Evolutionary conservation across 2,113 vertebrate species (phyloP).

Genomic region (Callipepla californica): DNA sequence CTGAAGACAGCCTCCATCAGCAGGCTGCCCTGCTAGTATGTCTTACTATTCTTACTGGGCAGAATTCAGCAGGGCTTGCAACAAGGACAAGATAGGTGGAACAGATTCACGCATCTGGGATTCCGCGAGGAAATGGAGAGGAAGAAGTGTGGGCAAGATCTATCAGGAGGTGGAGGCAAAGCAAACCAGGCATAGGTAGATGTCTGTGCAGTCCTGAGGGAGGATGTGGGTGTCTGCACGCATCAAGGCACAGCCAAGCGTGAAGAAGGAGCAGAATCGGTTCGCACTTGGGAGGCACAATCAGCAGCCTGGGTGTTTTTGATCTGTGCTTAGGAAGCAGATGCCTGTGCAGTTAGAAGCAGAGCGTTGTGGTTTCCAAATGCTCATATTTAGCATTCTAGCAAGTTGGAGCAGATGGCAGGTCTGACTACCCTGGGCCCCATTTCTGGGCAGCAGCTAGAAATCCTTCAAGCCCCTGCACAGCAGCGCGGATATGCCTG

Average conservation of each 20-base stretch:
- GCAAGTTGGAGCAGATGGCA: not conserved
- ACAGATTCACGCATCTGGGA: not conserved
- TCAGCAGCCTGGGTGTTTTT: not conserved
- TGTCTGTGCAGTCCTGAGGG: not conserved
- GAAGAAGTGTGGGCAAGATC: not conserved
- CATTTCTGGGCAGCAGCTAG: not conserved
- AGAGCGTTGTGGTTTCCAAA: slow-evolving; percentile 36
- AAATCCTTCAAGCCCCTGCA: not conserved
- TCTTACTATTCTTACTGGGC: not conserved
- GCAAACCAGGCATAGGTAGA: not conserved
- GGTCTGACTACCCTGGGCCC: not conserved
- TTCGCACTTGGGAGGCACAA: not conserved
- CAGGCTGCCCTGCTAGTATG: not conserved
- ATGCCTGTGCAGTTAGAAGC: slow-evolving; percentile 8
- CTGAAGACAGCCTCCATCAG: not conserved
- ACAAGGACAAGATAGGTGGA: not conserved
- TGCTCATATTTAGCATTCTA: slow-evolving; percentile 10
- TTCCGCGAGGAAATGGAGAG: not conserved
- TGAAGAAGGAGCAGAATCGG: accelerated
- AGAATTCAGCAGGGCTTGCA: not conserved
- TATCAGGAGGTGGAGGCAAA: not conserved
- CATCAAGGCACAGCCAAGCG: not conserved
- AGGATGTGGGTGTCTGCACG: accelerated
- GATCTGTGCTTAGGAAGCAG: not conserved
- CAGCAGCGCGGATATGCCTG: not conserved